Evolutionary conservation across 1,140 invertebrate genomes (phyloP), one percentile per base, ranked within the genome.

Genomic region (Lysiphlebus fabarum): DNA sequence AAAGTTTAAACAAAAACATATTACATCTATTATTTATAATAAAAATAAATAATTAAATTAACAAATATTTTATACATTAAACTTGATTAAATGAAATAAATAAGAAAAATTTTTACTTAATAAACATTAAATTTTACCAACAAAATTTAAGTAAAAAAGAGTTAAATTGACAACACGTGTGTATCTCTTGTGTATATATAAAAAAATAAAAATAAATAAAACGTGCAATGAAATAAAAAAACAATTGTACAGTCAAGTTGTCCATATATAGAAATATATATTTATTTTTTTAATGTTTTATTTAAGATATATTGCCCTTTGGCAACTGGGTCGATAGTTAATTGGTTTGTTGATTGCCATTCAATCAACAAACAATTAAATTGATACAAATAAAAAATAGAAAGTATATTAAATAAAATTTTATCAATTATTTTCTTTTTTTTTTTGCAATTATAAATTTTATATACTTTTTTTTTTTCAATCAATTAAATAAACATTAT

Each of bases 271-370:
- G 17, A 26, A 26, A 26, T 26, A 0, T 26, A 26, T 26, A n/a
- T n/a, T n/a, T n/a, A n/a, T 26, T 26, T 26, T 26, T 26, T 26
- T 4, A 1, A 2, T 26, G 17, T 26, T 26, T 26, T 26, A 26
- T 3, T 1, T 1, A 17, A 17, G 17, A 17, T 26, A 26, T 1
- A 26, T 26, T 26, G 17, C 17, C 17, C 17, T 26, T 26, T 33
- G 49, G 49, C 38, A 33, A 34, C 10, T 51, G 49, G 36, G 36
- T 38, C 49, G n/a, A 7, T 36, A n/a, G 33, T 12, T 51, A 51
- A 51, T 51, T 51, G 49, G 37, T 51, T 51, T 51, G 49, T 51
- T 51, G 49, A 51, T 51, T 51, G 49, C 36, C 36, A 34, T 36
- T 34, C 12, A 51, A 11, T 51, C 36, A 11, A 33, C 49, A 51